Percentiles rank a stretch among this genome's conserved stretches.
These are phyloP conservation scores for Acipenser transmontanus DNA, from an alignment of 2,797 vertebrate genomes.

Conservation along the genomic window DNA sequence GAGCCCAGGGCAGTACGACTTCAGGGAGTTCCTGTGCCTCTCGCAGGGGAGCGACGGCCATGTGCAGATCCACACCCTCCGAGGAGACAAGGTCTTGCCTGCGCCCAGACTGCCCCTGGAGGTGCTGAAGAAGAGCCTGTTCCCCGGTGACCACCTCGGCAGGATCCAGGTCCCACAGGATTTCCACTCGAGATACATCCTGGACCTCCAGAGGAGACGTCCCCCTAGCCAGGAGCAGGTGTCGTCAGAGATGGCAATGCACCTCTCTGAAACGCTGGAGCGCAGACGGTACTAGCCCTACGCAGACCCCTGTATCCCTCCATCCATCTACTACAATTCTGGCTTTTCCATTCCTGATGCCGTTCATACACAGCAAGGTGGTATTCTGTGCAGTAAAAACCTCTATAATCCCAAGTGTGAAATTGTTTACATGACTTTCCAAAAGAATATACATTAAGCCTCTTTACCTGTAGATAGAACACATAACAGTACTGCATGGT, in stretches of 20 bases:
- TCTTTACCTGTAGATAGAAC: too few species aligned
- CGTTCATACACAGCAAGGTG: too few species aligned
- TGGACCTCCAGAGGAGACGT: constrained; percentile 31
- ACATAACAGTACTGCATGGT: too few species aligned
- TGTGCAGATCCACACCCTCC: constrained; percentile 32
- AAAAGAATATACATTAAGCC: too few species aligned
- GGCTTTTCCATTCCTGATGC: too few species aligned
- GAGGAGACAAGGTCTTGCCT: constrained; percentile 23
- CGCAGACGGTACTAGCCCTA: constrained; percentile 34
- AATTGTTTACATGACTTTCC: too few species aligned
- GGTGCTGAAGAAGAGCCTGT: constrained; percentile 43
- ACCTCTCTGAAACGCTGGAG: constrained; percentile 47
- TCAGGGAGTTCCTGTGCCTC: constrained; percentile 35
- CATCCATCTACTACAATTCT: too few species aligned
- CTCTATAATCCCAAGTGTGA: too few species aligned
- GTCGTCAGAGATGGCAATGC: constrained; percentile 59
- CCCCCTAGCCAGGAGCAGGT: constrained; percentile 25
- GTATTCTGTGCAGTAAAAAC: too few species aligned
- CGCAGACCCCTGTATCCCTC: too few species aligned
- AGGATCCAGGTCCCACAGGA: constrained; percentile 31
- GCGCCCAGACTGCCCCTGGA: constrained; percentile 45
- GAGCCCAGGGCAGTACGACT: constrained; percentile 29
- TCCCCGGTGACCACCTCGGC: constrained; percentile 42
- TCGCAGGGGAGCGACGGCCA: constrained; percentile 10
- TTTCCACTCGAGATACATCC: constrained; percentile 36